These are phyloP conservation scores for Blastobasis adustella DNA, from an alignment of 2,888 invertebrate genomes.

Conservation along the genomic window DNA sequence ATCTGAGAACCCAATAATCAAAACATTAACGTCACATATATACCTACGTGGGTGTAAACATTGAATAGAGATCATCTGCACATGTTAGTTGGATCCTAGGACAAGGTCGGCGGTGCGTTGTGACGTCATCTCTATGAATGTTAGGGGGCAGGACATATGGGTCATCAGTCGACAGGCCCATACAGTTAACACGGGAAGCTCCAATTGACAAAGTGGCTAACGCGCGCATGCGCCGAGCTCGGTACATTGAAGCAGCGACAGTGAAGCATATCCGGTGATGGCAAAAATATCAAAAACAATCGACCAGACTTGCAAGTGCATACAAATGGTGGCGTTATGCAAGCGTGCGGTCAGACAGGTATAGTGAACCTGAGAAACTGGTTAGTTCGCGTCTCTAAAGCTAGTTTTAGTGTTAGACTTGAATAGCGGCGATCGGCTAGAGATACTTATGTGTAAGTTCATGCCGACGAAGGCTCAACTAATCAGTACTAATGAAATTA, in stretches of 20 bases:
- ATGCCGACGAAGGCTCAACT: no score
- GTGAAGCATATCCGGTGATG: constrained; percentile 36
- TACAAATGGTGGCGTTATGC: constrained; percentile 24
- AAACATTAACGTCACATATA: no score
- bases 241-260: constrained; percentile 1
- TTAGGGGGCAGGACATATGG: constrained; percentile 48
- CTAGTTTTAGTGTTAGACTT: constrained; percentile 1
- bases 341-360: constrained; percentile 22
- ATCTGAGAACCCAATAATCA: no score
- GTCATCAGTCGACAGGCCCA: constrained; percentile 30
- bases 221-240: constrained; percentile 15
- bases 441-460: no score
- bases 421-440: background rate
- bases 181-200: constrained; percentile 37
- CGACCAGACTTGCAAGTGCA: constrained; percentile 35
- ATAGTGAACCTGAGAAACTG: constrained; percentile 32
- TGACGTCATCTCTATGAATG: constrained; percentile 56
- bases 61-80: constrained; percentile 35
- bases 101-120: constrained; percentile 40
- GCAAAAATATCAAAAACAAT: constrained; percentile 35
- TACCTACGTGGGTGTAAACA: constrained; percentile 41
- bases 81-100: constrained; percentile 45
- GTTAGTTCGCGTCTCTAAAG: constrained; percentile 29
- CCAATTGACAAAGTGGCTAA: constrained; percentile 58
- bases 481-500: no score